Percentiles rank a stretch among this genome's conserved stretches.
These are phyloP conservation scores for Prionailurus viverrinus DNA, from an alignment of 2,113 vertebrate genomes.

Conservation along the genomic window DNA sequence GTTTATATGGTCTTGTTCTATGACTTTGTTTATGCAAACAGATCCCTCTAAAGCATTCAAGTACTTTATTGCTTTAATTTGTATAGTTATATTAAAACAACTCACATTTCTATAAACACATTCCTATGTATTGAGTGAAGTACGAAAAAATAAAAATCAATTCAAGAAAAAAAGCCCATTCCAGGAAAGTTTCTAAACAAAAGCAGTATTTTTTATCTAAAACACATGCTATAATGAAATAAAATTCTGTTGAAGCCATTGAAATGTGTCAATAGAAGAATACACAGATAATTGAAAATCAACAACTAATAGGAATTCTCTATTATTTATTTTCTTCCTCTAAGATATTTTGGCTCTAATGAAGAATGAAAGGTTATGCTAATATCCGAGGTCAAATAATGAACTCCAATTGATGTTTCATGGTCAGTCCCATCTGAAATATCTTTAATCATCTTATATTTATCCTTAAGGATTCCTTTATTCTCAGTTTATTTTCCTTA, in stretches of 20 bases:
- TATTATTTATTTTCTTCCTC: conserved; percentile 21
- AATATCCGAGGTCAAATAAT: neutral
- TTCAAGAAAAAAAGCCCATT: neutral
- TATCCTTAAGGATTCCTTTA: neutral
- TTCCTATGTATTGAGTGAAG: neutral
- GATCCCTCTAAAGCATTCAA: neutral
- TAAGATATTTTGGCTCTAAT: neutral
- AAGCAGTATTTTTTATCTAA: neutral
- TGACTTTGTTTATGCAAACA: neutral
- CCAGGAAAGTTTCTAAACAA: neutral
- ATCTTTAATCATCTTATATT: neutral
- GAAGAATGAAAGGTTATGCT: neutral
- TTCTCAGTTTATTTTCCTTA: neutral
- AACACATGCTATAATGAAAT: conserved; percentile 2
- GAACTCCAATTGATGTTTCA: neutral
- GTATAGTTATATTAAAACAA: neutral
- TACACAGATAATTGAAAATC: neutral
- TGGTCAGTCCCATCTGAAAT: neutral
- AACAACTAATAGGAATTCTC: neutral
- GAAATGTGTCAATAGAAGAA: neutral
- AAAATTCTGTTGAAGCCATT: neutral
- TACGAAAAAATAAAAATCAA: neutral
- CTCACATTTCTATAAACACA: neutral
- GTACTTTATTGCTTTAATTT: neutral
- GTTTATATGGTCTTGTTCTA: neutral